Evolutionary conservation across 1,140 invertebrate species (phyloP).

Genomic region (Drosophila littoralis): DNA sequence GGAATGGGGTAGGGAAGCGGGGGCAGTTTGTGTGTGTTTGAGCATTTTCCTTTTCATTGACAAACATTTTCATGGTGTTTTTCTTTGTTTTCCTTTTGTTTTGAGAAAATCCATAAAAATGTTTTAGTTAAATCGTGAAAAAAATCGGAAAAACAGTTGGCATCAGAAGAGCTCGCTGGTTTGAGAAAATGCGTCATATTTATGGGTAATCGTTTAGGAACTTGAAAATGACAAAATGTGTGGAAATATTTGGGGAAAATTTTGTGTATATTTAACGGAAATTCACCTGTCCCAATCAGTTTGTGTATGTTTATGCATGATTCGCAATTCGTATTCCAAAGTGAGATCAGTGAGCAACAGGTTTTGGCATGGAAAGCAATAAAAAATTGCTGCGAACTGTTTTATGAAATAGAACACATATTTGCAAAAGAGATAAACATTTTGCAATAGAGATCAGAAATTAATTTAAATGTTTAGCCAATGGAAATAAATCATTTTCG

Average conservation of each 20-base stretch:
- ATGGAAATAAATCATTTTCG: too few species aligned
- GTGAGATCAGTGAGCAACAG: constrained; percentile 3
- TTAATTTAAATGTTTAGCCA: too few species aligned
- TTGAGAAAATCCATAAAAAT: constrained; percentile 65
- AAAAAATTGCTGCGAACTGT: neutral
- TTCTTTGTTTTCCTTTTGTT: constrained; percentile 48
- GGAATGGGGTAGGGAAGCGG: neutral
- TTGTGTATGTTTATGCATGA: constrained; percentile 17
- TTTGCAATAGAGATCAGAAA: too few species aligned
- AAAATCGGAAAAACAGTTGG: constrained; percentile 11
- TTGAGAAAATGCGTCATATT: constrained; percentile 39
- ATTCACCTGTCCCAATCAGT: constrained; percentile 72
- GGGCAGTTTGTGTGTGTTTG: neutral
- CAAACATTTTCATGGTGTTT: constrained; percentile 51
- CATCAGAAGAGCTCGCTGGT: constrained; percentile 13
- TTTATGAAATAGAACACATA: neutral
- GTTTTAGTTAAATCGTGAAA: constrained; percentile 29
- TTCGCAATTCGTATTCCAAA: neutral
- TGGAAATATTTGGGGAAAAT: constrained; percentile 34
- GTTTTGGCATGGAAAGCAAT: constrained; percentile 3
- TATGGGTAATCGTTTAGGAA: constrained; percentile 44
- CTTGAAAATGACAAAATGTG: constrained; percentile 14
- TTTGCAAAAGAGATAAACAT: too few species aligned
- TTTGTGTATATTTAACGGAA: constrained; percentile 26
- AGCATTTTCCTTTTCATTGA: constrained; percentile 65